These are phyloP conservation scores for Eulithis testata DNA, from an alignment of 2,888 invertebrate species.

Conservation along the genomic window DNA sequence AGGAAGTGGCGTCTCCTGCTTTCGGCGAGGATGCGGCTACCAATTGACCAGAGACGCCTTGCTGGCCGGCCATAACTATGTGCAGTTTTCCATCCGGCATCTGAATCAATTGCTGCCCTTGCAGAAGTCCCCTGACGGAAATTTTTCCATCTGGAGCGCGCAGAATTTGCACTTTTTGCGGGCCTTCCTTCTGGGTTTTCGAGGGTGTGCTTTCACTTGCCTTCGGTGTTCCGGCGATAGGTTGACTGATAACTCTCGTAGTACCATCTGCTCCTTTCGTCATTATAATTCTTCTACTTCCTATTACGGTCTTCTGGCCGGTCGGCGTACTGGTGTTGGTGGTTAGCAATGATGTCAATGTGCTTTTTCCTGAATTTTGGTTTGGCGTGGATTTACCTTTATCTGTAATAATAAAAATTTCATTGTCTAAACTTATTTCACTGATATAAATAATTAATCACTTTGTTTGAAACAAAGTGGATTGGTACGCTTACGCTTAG, in stretches of 20 bases:
- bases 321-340: slow-evolving; percentile 76
- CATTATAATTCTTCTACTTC: slow-evolving; percentile 89
- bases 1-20: slow-evolving; percentile 42
- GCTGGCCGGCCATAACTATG: slow-evolving; percentile 88
- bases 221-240: slow-evolving; percentile 71
- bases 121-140: slow-evolving; percentile 95
- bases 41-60: slow-evolving; percentile 76
- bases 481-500: no score
- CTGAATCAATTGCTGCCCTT: slow-evolving; percentile 96
- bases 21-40: slow-evolving; percentile 66
- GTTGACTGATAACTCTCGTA: slow-evolving; percentile 86
- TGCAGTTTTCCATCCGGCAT: slow-evolving; percentile 97
- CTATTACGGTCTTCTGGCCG: slow-evolving; percentile 87
- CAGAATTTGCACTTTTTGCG: slow-evolving; percentile 95
- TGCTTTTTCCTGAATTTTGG: slow-evolving; percentile 85
- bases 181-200: slow-evolving; percentile 73
- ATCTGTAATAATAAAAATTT: slow-evolving; percentile 58
- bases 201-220: slow-evolving; percentile 55
- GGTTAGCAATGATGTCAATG: slow-evolving; percentile 87
- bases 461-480: neutral
- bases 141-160: slow-evolving; percentile 96
- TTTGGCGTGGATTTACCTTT: slow-evolving; percentile 79
- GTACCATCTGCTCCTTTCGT: slow-evolving; percentile 89
- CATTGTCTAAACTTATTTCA: no score
- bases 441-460: no score